Evolutionary conservation across 2,797 vertebrate genomes (phyloP), one percentile per base, ranked within the genome.

Genomic region (Diplodus sargus): DNA sequence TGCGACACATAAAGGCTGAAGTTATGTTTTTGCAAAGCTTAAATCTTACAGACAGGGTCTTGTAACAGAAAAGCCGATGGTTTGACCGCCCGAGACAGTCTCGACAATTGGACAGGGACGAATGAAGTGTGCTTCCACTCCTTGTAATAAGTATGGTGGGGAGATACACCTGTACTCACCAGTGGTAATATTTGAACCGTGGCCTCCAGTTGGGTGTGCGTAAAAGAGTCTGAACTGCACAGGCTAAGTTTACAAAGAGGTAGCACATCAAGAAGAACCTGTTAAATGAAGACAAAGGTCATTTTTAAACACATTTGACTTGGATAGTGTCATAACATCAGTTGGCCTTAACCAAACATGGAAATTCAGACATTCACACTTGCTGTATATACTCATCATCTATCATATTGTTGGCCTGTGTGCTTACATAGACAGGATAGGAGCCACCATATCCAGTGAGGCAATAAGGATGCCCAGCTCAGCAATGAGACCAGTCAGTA

Each of bases 221-320:
- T 56, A 99, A 90, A 47, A 99, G 97, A 0, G 98, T 99, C 91
- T 99, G 98, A 18, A 99, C 97, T 0, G 98, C 98, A 89, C 98
- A 99, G 0, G 98, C 98, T 67, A 99, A 93, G 91, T 99, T 99
- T 82, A 99, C 98, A 86, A 99, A 99, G 75, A 99, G 95, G 91
- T 99, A 99, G 76, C 98, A 99, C 98, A 99, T 99, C 94, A 99
- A 84, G 91, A 99, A 99, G 93, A 99, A 99, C 98, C 98, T 99
- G 90, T 43, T 45, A 76, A 79, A 82, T 43, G 5, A 48, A 57
- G 12, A 89, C 17, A 81, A 60, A 34, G 11, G 64, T 0, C 2
- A 47, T 23, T 34, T 25, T 30, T 22, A 67, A 67, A 49, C 20
- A 34, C 0, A 30, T 28, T 30, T 51, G 2, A 54, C 49, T 13